Base-by-base conservation (phyloP, 2,113 vertebrate species). In the Mus spicilegus region DNA sequence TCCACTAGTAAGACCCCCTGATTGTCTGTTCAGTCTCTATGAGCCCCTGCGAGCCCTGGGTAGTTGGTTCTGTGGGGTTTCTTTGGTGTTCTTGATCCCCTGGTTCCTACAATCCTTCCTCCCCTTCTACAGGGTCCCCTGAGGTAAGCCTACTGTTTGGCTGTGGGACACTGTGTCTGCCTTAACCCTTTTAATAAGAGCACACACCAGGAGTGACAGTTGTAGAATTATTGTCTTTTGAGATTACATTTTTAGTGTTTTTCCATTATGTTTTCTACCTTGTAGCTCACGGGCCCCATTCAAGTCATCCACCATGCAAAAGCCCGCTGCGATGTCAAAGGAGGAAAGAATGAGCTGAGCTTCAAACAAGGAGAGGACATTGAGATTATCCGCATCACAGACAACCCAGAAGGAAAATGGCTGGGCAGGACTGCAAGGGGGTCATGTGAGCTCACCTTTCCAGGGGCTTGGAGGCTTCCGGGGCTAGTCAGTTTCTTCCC, bases 401-500 rank as follows among this genome's bases (percentile, higher is more conserved):
- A 99, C 92, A 99, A 99, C 90, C 99, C 99, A 1, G 99, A 99
- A 98, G 99, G 99, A 17, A 99, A 99, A 85, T 99, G 99, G 99
- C 89, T 99, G 95, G 99, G 98, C 91, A 98, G 99, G 86, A 98
- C 97, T 2, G 94, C 97, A 88, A 99, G 99, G 65, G 99, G 99
- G 90, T 98, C 98, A 81, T 99, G 99, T 99, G 97, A 98, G 99
- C 98, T 88, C 26, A 36, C 3, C 90, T 97, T 94, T 91, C 51
- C 61, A 36, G 5, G 4, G 61, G 17, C 10, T 96, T 63, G 51
- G 92, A 17, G 94, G 63, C n/a, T 10, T 92, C 51, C 22, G n/a
- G 54, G 5, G 2, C 33, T 81, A 4, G 11, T 46, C 24, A 92
- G 22, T 22, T 26, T 6, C 72, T n/a, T 19, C 4, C 7, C 4